phyloP scores from a whole-genome alignment of 2,888 invertebrate genomes.

The Emmelina monodactyla region DNA sequence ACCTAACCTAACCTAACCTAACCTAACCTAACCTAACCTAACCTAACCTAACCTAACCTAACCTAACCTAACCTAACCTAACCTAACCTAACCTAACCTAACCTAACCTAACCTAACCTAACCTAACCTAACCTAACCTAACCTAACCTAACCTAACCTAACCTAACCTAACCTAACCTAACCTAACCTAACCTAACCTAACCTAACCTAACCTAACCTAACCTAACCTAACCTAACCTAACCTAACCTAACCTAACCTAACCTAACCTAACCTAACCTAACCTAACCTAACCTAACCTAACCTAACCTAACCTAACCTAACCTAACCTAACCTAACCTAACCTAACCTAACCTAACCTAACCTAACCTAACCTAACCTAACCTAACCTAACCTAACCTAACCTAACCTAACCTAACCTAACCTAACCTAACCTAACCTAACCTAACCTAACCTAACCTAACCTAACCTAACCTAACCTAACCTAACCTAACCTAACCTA shows the following conservation, averaged over 20 bases:
- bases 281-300: constrained; percentile 4
- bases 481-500: constrained; percentile 7
- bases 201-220: constrained; percentile 4
- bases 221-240: constrained; percentile 4
- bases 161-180: constrained; percentile 4
- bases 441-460: constrained; percentile 6
- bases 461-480: constrained; percentile 7
- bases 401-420: constrained; percentile 4
- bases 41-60: constrained; percentile 18
- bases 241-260: constrained; percentile 4
- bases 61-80: constrained; percentile 17
- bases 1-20: constrained; percentile 18
- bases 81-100: constrained; percentile 17
- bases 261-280: constrained; percentile 4
- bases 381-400: constrained; percentile 4
- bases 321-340: constrained; percentile 4
- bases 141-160: constrained; percentile 4
- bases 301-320: constrained; percentile 4
- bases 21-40: constrained; percentile 18
- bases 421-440: constrained; percentile 4
- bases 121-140: constrained; percentile 5
- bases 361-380: constrained; percentile 4
- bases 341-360: constrained; percentile 4
- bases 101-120: constrained; percentile 14
- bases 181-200: constrained; percentile 4